A percentile compares a stretch with the other conserved stretches of the same genome.
Conservation (phyloP, 2,888 invertebrate species). For the Orthosia cruda region DNA sequence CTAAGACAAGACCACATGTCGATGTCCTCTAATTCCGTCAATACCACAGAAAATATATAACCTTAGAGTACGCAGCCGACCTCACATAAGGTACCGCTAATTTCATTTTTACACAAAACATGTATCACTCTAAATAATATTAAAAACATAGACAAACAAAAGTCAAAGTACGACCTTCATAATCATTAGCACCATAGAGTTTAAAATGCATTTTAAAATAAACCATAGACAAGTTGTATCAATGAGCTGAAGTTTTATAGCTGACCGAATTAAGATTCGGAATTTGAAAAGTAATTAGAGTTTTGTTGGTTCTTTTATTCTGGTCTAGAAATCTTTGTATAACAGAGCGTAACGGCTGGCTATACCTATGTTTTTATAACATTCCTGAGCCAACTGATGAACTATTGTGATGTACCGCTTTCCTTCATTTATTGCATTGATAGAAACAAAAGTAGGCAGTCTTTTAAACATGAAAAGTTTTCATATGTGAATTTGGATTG, state of each 20-base stretch:
- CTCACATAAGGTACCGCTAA: conserved; percentile 46
- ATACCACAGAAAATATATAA: conserved; percentile 27
- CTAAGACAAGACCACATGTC: conserved; percentile 1
- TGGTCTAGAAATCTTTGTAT: conserved; percentile 56
- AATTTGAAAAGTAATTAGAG: conserved; percentile 52
- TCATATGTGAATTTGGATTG: not conserved
- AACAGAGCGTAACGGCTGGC: conserved; percentile 60
- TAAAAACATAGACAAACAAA: conserved; percentile 51
- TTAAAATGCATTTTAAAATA: conserved; percentile 45
- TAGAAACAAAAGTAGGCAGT: not conserved
- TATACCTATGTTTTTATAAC: not conserved
- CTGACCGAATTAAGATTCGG: conserved; percentile 7
- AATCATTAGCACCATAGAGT: conserved; percentile 40
- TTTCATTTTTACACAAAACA: conserved; percentile 42
- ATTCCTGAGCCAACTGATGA: conserved; percentile 9
- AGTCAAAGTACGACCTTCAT: conserved; percentile 51
- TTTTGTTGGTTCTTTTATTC: conserved; percentile 17
- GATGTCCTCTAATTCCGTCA: conserved; percentile 1
- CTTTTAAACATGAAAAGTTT: not conserved
- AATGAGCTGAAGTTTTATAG: conserved; percentile 29
- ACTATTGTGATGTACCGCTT: not conserved
- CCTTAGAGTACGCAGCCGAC: conserved; percentile 41
- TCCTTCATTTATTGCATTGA: not conserved
- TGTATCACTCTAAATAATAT: conserved; percentile 50
- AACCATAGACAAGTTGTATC: conserved; percentile 35